These are phyloP conservation scores for Grantiella picta DNA, from an alignment of 2,113 vertebrate species.

Conservation along the genomic window DNA sequence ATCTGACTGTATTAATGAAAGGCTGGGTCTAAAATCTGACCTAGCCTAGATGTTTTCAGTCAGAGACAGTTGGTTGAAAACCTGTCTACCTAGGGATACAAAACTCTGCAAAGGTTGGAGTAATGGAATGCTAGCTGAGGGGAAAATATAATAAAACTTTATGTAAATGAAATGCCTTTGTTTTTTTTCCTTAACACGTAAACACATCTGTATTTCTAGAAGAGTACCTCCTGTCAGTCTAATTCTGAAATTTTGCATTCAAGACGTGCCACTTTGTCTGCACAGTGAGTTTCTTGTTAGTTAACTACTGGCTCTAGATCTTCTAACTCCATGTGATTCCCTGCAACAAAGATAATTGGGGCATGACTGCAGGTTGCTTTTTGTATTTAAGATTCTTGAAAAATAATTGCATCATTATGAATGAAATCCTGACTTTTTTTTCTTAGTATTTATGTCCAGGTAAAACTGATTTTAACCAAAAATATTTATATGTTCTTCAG, in stretches of 20 bases:
- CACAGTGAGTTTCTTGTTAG: not conserved
- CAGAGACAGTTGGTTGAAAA: not conserved
- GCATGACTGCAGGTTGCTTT: not conserved
- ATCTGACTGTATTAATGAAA: slow-evolving; percentile 66
- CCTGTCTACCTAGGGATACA: not conserved
- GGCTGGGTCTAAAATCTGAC: slow-evolving; percentile 63
- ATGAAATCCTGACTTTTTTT: not conserved
- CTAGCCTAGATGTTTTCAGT: slow-evolving; percentile 60
- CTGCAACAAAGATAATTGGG: not conserved
- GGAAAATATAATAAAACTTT: slow-evolving; percentile 41
- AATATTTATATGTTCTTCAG: not conserved
- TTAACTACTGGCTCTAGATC: not conserved
- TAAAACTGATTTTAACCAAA: not conserved
- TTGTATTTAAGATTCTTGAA: not conserved
- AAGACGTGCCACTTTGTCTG: not conserved
- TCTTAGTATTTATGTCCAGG: not conserved
- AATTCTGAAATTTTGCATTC: not conserved
- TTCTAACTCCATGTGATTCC: not conserved
- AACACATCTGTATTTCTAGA: not conserved
- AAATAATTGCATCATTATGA: not conserved
- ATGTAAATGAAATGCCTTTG: not conserved
- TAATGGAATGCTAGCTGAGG: not conserved
- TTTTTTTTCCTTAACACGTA: not conserved
- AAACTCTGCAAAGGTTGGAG: not conserved
- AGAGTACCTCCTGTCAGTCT: not conserved